Conservation (phyloP, 2,113 vertebrate species). For the Antechinus stuartii region DNA sequence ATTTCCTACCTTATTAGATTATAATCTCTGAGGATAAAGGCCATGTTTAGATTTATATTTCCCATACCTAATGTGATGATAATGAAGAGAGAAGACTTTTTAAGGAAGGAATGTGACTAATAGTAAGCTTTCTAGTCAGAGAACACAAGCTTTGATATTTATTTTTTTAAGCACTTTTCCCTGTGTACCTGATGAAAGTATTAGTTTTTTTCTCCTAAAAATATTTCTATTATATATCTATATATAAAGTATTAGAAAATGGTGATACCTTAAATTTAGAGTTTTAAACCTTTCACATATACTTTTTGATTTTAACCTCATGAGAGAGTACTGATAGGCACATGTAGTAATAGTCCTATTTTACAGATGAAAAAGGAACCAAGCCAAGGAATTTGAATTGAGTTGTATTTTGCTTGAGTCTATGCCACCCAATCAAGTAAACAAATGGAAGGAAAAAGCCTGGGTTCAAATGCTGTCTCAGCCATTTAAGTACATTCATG, state of each 20-base stretch:
- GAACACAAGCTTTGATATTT: slow-evolving; percentile 21
- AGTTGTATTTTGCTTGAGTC: background rate
- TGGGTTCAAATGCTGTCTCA: background rate
- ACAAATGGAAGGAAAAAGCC: slow-evolving; percentile 1
- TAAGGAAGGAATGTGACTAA: background rate
- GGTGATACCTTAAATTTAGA: background rate
- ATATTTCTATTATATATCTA: background rate
- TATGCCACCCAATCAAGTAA: slow-evolving; percentile 10
- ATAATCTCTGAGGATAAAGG: background rate
- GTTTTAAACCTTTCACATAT: slow-evolving; percentile 7
- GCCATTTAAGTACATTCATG: background rate
- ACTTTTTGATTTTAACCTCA: slow-evolving; percentile 42
- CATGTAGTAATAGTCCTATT: background rate
- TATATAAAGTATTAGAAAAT: background rate
- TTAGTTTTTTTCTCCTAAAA: slow-evolving; percentile 34
- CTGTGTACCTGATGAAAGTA: slow-evolving; percentile 5
- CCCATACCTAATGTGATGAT: background rate
- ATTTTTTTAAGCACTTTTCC: slow-evolving; percentile 19
- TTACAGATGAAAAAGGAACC: slow-evolving; percentile 28
- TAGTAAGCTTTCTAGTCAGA: slow-evolving; percentile 3
- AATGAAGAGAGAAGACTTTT: background rate
- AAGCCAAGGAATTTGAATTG: slow-evolving; percentile 36
- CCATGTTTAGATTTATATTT: background rate
- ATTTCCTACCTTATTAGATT: background rate
- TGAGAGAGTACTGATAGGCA: slow-evolving; percentile 15